phyloP scores from a whole-genome alignment of 2,797 vertebrate species.

The Propithecus deckenii region DNA sequence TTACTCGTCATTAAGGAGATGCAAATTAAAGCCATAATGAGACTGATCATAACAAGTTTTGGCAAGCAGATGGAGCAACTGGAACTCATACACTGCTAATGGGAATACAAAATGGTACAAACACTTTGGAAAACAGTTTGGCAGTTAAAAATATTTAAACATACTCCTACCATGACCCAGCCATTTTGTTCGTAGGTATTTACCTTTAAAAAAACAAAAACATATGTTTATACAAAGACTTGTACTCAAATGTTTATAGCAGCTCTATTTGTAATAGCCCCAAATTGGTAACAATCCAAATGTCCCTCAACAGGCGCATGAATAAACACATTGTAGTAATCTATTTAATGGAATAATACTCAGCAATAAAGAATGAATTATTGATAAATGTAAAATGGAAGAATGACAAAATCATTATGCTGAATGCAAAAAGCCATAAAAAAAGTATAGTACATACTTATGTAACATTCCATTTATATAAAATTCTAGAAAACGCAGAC shows the following conservation, averaged over 20 bases:
- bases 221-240: not conserved
- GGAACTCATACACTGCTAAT: not conserved
- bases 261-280: not conserved
- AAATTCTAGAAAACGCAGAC: not conserved
- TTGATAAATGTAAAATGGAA: not conserved
- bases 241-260: not conserved
- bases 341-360: not conserved
- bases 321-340: not conserved
- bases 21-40: not conserved
- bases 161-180: not conserved
- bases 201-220: not conserved
- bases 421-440: not conserved
- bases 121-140: not conserved
- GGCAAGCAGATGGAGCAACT: not conserved
- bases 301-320: not conserved
- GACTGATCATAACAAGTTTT: not conserved
- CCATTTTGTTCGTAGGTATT: not conserved
- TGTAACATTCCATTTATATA: not conserved
- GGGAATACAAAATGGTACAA: not conserved
- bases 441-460: not conserved
- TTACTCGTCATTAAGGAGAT: not conserved
- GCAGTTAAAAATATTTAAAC: not conserved
- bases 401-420: not conserved
- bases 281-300: not conserved
- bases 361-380: not conserved